phyloP scores from a whole-genome alignment of 2,797 vertebrate genomes.

The Poecilia picta region DNA sequence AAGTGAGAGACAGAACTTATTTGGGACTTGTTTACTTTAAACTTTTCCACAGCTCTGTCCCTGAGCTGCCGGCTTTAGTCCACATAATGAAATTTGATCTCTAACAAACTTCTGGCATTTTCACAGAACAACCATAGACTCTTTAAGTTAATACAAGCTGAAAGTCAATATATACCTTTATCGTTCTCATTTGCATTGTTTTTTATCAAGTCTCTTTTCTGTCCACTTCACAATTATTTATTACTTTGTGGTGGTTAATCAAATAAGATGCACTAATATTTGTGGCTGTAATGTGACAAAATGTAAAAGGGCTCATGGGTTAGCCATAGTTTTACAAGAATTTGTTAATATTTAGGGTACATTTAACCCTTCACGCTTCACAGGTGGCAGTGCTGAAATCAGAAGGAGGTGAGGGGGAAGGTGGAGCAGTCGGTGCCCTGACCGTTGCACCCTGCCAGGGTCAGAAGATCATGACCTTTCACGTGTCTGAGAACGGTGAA shows the following conservation, averaged over 20 bases:
- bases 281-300: neutral
- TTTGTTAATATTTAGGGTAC: neutral
- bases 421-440: constrained; percentile 56
- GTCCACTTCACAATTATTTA: neutral
- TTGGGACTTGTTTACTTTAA: neutral
- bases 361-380: neutral
- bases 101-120: neutral
- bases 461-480: constrained; percentile 90
- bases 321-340: neutral
- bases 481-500: constrained; percentile 86
- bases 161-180: neutral
- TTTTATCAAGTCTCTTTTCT: neutral
- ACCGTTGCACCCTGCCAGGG: constrained; percentile 70
- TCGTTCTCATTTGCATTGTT: no score
- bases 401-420: constrained; percentile 75
- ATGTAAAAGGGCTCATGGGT: neutral
- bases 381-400: constrained; percentile 93
- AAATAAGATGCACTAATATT: neutral
- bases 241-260: neutral
- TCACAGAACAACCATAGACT: neutral
- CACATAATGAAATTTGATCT: neutral
- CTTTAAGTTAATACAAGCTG: neutral
- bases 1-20: neutral
- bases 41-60: neutral
- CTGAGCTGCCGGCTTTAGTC: neutral